A percentile compares a stretch with the other conserved stretches of the same genome.
Evolutionary conservation across 2,113 vertebrate genomes (phyloP).

Genomic region (Dasyornis broadbenti): DNA sequence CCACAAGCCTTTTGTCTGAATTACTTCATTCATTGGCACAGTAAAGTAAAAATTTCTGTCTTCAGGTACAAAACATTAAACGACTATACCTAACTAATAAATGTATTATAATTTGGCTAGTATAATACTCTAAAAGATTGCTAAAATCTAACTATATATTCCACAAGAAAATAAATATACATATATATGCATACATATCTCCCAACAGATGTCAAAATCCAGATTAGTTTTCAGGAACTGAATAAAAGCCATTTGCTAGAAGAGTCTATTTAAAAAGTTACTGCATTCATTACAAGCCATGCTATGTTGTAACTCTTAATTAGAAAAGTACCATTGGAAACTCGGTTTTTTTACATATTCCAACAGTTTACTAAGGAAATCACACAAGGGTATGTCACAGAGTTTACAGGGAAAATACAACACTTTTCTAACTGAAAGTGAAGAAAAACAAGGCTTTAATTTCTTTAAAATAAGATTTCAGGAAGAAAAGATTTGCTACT

Average conservation of each 20-base stretch:
- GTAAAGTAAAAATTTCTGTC: not conserved
- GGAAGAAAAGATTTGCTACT: not conserved
- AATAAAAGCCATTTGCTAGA: not conserved
- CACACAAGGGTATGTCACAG: not conserved
- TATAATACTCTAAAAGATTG: not conserved
- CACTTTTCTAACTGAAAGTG: not conserved
- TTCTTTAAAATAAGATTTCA: not conserved
- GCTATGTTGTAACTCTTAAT: not conserved
- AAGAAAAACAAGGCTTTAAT: not conserved
- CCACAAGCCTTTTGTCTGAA: not conserved
- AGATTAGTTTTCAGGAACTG: not conserved
- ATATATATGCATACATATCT: not conserved
- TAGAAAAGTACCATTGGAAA: not conserved
- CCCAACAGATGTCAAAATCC: not conserved
- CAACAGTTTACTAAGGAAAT: not conserved
- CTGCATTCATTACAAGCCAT: not conserved
- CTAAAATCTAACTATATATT: not conserved
- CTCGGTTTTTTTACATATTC: not conserved
- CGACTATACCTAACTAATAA: not conserved
- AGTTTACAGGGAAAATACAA: not conserved
- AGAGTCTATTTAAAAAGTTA: not conserved
- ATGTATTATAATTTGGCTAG: not conserved
- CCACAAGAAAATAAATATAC: not conserved
- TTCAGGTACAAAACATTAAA: not conserved
- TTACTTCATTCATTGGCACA: not conserved